Conservation (phyloP, 2,888 invertebrate genomes). For the Hydraecia micacea region DNA sequence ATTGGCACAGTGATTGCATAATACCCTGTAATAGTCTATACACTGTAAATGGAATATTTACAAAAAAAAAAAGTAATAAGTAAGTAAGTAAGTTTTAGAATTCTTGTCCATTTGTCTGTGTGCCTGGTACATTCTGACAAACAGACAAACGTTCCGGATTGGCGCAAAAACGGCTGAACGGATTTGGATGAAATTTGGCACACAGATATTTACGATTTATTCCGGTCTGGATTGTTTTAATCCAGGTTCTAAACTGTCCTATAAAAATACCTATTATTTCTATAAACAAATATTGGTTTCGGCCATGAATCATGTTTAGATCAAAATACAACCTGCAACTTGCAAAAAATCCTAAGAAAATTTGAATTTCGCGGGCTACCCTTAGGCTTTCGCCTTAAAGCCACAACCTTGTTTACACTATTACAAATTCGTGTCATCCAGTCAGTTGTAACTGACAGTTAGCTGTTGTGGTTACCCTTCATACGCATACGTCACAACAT, state of each 20-base stretch:
- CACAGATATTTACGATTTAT: not conserved
- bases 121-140: not conserved
- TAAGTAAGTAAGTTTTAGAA: not conserved
- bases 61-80: not conserved
- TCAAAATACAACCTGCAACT: not conserved
- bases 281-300: not conserved
- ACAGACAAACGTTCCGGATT: too few species aligned
- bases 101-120: not conserved
- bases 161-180: not conserved
- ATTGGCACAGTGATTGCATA: not conserved
- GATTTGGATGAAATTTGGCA: not conserved
- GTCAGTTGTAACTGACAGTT: conserved; percentile 55
- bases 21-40: not conserved
- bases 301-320: not conserved
- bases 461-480: conserved; percentile 52
- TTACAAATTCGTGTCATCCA: conserved; percentile 44
- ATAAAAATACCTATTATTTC: not conserved
- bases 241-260: too few species aligned
- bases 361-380: not conserved
- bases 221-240: not conserved
- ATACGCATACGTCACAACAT: conserved; percentile 43
- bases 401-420: not conserved
- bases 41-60: not conserved
- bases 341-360: not conserved
- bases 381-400: not conserved